phyloP scores from a whole-genome alignment of 2,797 vertebrate species.

The Adelosebastes latens region DNA sequence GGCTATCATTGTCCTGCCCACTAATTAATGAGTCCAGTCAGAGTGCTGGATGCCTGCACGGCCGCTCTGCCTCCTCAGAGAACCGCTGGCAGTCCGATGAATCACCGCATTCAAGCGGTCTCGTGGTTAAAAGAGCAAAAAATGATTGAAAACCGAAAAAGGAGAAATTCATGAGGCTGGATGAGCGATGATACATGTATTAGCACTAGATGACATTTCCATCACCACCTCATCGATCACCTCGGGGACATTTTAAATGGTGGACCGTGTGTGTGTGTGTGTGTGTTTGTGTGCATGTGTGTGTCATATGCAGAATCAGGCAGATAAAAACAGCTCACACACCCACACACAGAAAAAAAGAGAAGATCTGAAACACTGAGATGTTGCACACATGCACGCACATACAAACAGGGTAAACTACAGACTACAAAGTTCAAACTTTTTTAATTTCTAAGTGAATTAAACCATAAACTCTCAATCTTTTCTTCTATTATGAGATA shows the following conservation, averaged over 20 bases:
- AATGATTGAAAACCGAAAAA: conserved; percentile 67
- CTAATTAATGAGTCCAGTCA: conserved; percentile 69
- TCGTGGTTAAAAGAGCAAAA: conserved; percentile 61
- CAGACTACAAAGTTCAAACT: background rate
- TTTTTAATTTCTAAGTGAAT: background rate
- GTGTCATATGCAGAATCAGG: background rate
- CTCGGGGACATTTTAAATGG: conserved; percentile 60
- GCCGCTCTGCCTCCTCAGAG: conserved; percentile 45
- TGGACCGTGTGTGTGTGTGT: conserved; percentile 9
- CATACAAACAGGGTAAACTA: background rate
- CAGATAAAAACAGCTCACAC: background rate
- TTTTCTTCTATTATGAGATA: background rate
- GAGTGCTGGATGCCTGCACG: conserved; percentile 48
- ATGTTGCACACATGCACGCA: background rate
- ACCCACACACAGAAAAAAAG: background rate
- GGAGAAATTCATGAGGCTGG: conserved; percentile 63
- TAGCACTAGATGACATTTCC: conserved; percentile 74
- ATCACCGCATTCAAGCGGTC: conserved; percentile 59
- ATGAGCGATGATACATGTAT: conserved; percentile 73
- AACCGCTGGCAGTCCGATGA: conserved; percentile 54
- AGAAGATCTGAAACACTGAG: background rate
- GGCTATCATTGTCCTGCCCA: conserved; percentile 59
- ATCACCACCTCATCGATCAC: conserved; percentile 75
- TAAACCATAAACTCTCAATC: background rate
- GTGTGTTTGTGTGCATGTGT: background rate